phyloP scores from a whole-genome alignment of 2,797 vertebrate genomes.

The Rhinoraja longicauda region DNA sequence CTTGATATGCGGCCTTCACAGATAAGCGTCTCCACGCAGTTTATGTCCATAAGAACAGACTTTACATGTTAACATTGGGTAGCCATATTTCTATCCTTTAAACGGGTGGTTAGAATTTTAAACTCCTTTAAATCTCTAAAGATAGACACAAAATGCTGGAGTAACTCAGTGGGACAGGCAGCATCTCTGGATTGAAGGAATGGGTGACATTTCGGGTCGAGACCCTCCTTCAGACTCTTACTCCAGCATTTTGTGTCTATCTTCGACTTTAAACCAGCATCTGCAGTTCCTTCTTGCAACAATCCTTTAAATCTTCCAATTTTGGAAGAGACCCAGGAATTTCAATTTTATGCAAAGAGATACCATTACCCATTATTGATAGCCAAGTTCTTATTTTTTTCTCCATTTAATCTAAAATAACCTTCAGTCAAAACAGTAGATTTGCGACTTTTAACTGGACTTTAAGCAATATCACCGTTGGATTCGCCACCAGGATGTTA shows the following conservation, averaged over 20 bases:
- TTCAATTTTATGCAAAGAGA: neutral
- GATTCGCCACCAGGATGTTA: neutral
- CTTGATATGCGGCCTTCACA: neutral
- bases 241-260: too few relatives aligned
- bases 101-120: neutral
- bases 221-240: too few relatives aligned
- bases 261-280: too few relatives aligned
- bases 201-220: too few relatives aligned
- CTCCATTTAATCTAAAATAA: neutral
- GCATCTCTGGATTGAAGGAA: too few relatives aligned
- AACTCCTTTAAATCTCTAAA: neutral
- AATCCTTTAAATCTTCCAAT: neutral
- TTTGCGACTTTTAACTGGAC: neutral
- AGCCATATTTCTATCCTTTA: neutral
- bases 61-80: neutral
- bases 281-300: too few relatives aligned
- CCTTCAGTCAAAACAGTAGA: neutral
- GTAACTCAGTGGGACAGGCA: too few relatives aligned
- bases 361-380: neutral
- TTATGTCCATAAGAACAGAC: neutral
- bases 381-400: too few relatives aligned
- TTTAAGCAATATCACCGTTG: neutral
- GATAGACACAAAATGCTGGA: too few relatives aligned
- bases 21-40: neutral
- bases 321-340: neutral